Conservation (phyloP, 2,797 vertebrate genomes). For the Pseudocheirus occidentalis region DNA sequence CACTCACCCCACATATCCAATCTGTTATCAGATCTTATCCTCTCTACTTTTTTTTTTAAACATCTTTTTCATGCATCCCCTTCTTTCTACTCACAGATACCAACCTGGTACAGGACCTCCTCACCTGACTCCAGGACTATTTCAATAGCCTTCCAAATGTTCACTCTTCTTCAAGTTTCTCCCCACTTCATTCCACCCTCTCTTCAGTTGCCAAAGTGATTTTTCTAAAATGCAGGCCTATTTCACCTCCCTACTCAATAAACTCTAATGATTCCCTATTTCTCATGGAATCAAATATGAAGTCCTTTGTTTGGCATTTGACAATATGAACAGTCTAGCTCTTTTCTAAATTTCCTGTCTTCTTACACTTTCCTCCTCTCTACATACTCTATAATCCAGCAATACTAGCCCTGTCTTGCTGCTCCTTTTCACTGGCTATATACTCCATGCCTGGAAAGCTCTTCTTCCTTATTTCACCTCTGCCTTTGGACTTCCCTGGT, state of each 20-base stretch:
- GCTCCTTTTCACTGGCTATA: not conserved
- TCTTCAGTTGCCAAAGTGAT: not conserved
- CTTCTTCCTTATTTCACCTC: not conserved
- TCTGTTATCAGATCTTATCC: not conserved
- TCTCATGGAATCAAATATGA: not conserved
- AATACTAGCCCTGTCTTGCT: not conserved
- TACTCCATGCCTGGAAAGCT: not conserved
- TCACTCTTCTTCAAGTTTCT: not conserved
- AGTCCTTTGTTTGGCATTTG: not conserved
- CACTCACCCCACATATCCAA: not conserved
- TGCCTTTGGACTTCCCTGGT: not conserved
- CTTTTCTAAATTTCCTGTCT: not conserved
- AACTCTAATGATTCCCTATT: not conserved
- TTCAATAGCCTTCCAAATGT: not conserved
- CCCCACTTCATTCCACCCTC: not conserved
- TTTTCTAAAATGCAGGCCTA: not conserved
- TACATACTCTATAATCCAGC: not conserved
- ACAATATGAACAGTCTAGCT: not conserved
- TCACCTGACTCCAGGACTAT: not conserved
- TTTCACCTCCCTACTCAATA: not conserved
- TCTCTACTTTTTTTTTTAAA: not conserved
- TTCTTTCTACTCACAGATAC: not conserved
- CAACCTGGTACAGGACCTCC: not conserved
- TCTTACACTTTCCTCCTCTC: not conserved
- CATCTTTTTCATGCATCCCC: not conserved